Conservation (phyloP, 2,797 vertebrate genomes). For the Morus bassanus region DNA sequence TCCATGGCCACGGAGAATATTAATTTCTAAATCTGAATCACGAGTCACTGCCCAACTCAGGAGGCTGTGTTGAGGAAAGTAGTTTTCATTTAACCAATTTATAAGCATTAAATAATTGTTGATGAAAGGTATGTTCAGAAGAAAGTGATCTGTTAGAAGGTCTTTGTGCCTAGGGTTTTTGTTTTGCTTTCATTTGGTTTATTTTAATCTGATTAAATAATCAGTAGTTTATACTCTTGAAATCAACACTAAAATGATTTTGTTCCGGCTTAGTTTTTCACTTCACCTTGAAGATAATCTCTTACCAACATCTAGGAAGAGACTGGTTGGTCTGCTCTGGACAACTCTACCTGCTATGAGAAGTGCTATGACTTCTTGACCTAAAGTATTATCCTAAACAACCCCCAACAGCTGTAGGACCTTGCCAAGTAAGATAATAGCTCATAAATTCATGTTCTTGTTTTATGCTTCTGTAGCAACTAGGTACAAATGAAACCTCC, state of each 20-base stretch:
- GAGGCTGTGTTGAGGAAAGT: background rate
- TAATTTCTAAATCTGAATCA: background rate
- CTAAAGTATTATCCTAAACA: background rate
- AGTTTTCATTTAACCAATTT: background rate
- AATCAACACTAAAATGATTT: background rate
- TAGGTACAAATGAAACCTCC: background rate
- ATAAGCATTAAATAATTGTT: background rate
- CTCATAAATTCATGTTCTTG: background rate
- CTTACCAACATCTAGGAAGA: background rate
- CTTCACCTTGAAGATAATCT: background rate
- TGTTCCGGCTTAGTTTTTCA: background rate
- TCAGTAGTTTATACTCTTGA: background rate
- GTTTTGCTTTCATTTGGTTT: background rate
- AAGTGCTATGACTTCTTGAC: background rate
- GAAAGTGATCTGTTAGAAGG: background rate
- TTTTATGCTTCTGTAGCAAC: background rate
- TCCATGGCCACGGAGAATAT: background rate
- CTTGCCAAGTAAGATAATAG: background rate
- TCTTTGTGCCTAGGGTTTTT: background rate
- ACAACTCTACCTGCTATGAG: background rate
- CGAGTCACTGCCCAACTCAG: background rate
- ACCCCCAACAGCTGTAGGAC: background rate
- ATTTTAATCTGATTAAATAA: background rate
- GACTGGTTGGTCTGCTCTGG: background rate
- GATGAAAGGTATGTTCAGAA: background rate